phyloP scores from a whole-genome alignment of 2,113 vertebrate genomes.

The Todiramphus saurophagus region DNA sequence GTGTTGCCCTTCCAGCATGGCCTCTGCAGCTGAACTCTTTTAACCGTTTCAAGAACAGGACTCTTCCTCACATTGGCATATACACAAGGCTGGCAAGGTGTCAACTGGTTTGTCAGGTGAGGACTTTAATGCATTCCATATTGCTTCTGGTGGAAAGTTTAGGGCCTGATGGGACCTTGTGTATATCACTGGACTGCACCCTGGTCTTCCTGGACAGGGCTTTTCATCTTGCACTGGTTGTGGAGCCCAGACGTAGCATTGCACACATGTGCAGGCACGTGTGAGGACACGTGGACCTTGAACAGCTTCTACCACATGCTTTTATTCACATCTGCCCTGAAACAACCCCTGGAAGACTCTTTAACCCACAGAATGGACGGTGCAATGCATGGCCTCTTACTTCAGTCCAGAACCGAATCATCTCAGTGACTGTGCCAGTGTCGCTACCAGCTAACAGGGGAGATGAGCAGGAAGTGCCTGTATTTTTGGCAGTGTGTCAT shows the following conservation, averaged over 20 bases:
- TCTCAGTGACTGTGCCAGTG: fast-evolving
- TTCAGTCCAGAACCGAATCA: not conserved
- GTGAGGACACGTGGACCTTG: not conserved
- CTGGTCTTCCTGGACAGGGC: not conserved
- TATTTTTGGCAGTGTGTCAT: not conserved
- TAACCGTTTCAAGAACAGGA: not conserved
- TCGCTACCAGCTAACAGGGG: fast-evolving
- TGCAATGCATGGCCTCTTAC: not conserved
- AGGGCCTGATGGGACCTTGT: fast-evolving
- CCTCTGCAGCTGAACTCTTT: not conserved
- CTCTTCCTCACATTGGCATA: not conserved
- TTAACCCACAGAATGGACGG: fast-evolving
- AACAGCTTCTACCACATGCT: fast-evolving
- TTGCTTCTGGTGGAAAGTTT: not conserved
- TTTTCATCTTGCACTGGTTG: fast-evolving
- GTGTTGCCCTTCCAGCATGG: not conserved
- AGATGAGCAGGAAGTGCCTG: not conserved
- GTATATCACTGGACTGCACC: fast-evolving
- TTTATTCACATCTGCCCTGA: not conserved
- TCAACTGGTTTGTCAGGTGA: not conserved
- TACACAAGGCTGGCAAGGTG: not conserved
- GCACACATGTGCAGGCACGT: fast-evolving
- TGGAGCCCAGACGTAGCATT: fast-evolving
- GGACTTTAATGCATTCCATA: not conserved
- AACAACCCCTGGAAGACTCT: not conserved